Percentiles rank a stretch among this genome's conserved stretches.
Conservation (phyloP, 2,888 invertebrate genomes). For the Sphaeridia pumilis region DNA sequence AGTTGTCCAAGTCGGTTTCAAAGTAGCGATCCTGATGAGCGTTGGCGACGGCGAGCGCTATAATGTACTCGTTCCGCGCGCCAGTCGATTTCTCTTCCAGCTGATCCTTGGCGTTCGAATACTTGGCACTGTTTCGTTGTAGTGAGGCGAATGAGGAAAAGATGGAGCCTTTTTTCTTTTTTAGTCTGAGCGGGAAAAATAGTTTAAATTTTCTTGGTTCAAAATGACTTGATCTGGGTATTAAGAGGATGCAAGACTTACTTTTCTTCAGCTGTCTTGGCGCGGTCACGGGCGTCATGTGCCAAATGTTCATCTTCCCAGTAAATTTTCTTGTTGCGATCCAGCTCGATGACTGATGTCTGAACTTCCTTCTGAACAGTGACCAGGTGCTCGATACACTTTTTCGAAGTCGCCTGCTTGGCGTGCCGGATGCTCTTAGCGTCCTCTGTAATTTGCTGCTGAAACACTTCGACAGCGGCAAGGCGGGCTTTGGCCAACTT, state of each 20-base stretch:
- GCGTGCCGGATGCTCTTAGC: slow-evolving; percentile 71
- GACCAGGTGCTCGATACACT: slow-evolving; percentile 68
- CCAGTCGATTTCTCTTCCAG: slow-evolving; percentile 88
- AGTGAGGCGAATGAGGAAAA: slow-evolving; percentile 91
- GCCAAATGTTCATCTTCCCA: slow-evolving; percentile 93
- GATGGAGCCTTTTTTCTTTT: slow-evolving; percentile 92
- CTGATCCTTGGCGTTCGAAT: slow-evolving; percentile 76
- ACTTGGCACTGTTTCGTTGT: slow-evolving; percentile 93
- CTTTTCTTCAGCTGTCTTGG: slow-evolving; percentile 91
- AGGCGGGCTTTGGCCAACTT: slow-evolving; percentile 78
- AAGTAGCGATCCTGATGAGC: slow-evolving; percentile 87
- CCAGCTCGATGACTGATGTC: slow-evolving; percentile 72
- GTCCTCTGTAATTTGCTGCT: slow-evolving; percentile 88
- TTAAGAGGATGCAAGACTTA: too few species aligned
- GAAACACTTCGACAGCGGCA: slow-evolving; percentile 88
- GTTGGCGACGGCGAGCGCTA: slow-evolving; percentile 82
- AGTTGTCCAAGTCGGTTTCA: slow-evolving; percentile 59
- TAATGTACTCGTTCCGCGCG: slow-evolving; percentile 85
- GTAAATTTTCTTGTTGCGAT: slow-evolving; percentile 87
- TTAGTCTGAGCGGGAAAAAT: too few species aligned
- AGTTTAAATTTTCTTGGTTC: too few species aligned
- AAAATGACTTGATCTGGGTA: too few species aligned
- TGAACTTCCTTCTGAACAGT: slow-evolving; percentile 84
- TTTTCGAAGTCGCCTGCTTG: slow-evolving; percentile 70
- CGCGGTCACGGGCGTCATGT: slow-evolving; percentile 87